Evolutionary conservation across 37 sponge, comb jelly and placozoan genomes (phyloP).

Genomic region (Aphrocallistes beatrix): DNA sequence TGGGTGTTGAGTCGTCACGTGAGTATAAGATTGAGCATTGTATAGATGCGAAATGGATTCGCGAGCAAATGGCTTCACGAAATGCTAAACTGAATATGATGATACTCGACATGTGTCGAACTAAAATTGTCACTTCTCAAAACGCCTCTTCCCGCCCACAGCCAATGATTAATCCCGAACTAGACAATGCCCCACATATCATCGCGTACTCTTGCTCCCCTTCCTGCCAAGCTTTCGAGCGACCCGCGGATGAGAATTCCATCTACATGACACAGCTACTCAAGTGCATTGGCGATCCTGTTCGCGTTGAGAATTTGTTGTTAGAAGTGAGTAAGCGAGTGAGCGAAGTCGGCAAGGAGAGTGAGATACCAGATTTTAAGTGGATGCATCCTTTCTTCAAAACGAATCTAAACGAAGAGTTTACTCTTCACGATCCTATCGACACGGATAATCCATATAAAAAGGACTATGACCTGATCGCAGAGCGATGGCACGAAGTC

Average conservation of each 20-base stretch:
- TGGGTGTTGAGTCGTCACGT: slow-evolving; percentile 75
- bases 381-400: slow-evolving; percentile 24
- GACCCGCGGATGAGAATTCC: slow-evolving; percentile 19
- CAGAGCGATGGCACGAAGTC: slow-evolving; percentile 3
- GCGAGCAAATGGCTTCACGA: slow-evolving; percentile 55
- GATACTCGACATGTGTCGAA: slow-evolving; percentile 94
- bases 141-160: neutral
- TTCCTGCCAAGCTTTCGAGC: slow-evolving; percentile 12
- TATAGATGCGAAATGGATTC: slow-evolving; percentile 69
- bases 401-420: neutral
- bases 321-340: slow-evolving; percentile 15
- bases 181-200: slow-evolving; percentile 16
- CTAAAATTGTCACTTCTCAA: neutral
- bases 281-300: slow-evolving; percentile 5
- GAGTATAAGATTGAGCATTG: slow-evolving; percentile 69
- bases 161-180: neutral
- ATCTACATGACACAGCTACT: slow-evolving; percentile 26
- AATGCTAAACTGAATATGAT: slow-evolving; percentile 84
- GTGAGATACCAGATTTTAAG: neutral
- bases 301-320: slow-evolving; percentile 23
- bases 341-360: neutral
- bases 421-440: slow-evolving; percentile 20
- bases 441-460: neutral
- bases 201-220: slow-evolving; percentile 17
- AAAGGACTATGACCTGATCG: neutral